phyloP scores from a whole-genome alignment of 1,140 invertebrate genomes.

The Tetramorium simillimum region DNA sequence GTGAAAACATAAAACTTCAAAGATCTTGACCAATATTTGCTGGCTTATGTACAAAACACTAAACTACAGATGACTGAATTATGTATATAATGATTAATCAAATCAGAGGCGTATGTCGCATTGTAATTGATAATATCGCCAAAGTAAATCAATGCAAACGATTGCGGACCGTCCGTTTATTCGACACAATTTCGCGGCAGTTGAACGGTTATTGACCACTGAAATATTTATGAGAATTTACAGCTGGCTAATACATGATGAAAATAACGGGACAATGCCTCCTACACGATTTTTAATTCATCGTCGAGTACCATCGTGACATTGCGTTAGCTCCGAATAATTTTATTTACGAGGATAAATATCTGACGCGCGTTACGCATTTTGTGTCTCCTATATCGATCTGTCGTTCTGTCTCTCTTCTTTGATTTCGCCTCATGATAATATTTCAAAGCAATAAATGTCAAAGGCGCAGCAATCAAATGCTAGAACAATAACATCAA shows the following conservation, averaged over 20 bases:
- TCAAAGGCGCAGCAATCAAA: background rate
- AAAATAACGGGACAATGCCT: slow-evolving; percentile 34
- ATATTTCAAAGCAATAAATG: background rate
- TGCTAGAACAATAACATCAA: background rate
- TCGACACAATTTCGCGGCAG: slow-evolving; percentile 42
- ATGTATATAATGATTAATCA: slow-evolving; percentile 54
- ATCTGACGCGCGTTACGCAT: background rate
- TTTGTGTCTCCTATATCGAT: background rate
- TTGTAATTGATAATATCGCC: slow-evolving; percentile 60
- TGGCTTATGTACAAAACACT: background rate
- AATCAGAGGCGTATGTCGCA: slow-evolving; percentile 35
- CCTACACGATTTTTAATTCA: slow-evolving; percentile 37
- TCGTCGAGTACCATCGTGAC: background rate
- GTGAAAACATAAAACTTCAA: slow-evolving; percentile 10
- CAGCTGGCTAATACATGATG: slow-evolving; percentile 36
- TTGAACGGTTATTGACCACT: slow-evolving; percentile 42
- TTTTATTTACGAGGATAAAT: slow-evolving; percentile 9
- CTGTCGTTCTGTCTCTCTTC: background rate
- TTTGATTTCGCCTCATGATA: background rate
- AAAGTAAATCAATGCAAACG: slow-evolving; percentile 50
- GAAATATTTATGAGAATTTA: slow-evolving; percentile 59
- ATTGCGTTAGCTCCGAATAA: slow-evolving; percentile 31
- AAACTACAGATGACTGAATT: slow-evolving; percentile 1
- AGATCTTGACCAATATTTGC: background rate
- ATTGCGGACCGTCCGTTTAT: slow-evolving; percentile 45